These are phyloP conservation scores for Ptychadena robeensis DNA, from an alignment of 2,797 vertebrate species.

Conservation along the genomic window DNA sequence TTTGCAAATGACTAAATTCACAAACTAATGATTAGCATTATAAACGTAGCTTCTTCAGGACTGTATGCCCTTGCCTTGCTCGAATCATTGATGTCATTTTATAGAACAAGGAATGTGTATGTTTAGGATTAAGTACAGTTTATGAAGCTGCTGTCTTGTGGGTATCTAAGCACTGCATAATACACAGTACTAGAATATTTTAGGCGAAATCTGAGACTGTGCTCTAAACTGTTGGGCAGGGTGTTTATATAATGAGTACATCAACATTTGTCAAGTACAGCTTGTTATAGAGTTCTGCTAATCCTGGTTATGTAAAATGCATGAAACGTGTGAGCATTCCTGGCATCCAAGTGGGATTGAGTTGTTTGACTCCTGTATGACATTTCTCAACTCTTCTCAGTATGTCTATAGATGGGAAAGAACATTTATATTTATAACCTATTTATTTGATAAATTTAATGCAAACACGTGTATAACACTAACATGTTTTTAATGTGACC, in stretches of 20 bases:
- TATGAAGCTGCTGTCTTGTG: conserved; percentile 8
- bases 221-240: conserved; percentile 21
- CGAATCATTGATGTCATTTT: background rate
- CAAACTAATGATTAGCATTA: background rate
- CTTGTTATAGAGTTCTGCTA: conserved; percentile 48
- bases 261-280: conserved; percentile 57
- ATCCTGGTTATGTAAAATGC: conserved; percentile 42
- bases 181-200: conserved; percentile 41
- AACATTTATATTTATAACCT: background rate
- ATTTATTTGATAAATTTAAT: background rate
- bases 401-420: background rate
- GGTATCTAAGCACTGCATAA: conserved; percentile 26
- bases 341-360: conserved; percentile 23
- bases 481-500: background rate
- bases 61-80: background rate
- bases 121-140: background rate
- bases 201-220: conserved; percentile 24
- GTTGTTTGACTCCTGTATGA: conserved; percentile 33
- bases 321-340: conserved; percentile 42
- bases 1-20: background rate
- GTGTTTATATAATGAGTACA: conserved; percentile 57
- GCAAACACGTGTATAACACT: background rate
- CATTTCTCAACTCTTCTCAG: conserved; percentile 10
- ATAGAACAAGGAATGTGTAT: background rate
- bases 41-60: background rate